Evolutionary conservation across 2,888 invertebrate species (phyloP).

Genomic region (Pseudococcus longispinus): DNA sequence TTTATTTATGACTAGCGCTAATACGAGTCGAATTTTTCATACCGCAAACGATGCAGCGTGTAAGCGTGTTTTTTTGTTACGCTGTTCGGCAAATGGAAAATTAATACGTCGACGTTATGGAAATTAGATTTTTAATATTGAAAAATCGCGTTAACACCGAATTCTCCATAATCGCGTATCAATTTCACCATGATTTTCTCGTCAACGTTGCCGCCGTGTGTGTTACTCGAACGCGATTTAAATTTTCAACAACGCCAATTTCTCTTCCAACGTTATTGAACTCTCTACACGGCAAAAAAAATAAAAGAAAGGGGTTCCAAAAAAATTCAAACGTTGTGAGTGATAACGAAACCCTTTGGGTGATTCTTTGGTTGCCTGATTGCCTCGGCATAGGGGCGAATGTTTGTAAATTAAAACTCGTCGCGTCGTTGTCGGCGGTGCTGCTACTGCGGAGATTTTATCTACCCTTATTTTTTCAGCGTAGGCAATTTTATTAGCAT

Average conservation of each 20-base stretch:
- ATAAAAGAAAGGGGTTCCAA: neutral
- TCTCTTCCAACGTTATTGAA: neutral
- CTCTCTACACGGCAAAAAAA: neutral
- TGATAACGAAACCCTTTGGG: neutral
- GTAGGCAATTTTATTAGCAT: constrained; percentile 45
- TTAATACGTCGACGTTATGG: constrained; percentile 34
- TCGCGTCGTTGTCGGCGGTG: neutral
- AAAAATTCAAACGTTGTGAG: neutral
- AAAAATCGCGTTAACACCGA: constrained; percentile 19
- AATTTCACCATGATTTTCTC: constrained; percentile 16
- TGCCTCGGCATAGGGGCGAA: neutral
- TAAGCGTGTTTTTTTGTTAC: neutral
- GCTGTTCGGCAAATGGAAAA: neutral
- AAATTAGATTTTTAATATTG: constrained; percentile 20
- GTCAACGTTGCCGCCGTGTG: neutral
- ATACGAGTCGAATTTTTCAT: constrained; percentile 26
- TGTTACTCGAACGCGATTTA: neutral
- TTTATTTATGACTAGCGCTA: constrained; percentile 27
- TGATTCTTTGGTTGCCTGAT: neutral
- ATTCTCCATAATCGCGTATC: constrained; percentile 24
- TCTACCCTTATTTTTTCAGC: constrained; percentile 44
- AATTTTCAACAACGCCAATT: neutral
- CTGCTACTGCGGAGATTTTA: neutral
- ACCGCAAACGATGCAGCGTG: constrained; percentile 12
- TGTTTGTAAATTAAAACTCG: neutral